A percentile compares a stretch with the other conserved stretches of the same genome.
Evolutionary conservation across 2,888 invertebrate genomes (phyloP).

Genomic region (Danaus chrysippus): DNA sequence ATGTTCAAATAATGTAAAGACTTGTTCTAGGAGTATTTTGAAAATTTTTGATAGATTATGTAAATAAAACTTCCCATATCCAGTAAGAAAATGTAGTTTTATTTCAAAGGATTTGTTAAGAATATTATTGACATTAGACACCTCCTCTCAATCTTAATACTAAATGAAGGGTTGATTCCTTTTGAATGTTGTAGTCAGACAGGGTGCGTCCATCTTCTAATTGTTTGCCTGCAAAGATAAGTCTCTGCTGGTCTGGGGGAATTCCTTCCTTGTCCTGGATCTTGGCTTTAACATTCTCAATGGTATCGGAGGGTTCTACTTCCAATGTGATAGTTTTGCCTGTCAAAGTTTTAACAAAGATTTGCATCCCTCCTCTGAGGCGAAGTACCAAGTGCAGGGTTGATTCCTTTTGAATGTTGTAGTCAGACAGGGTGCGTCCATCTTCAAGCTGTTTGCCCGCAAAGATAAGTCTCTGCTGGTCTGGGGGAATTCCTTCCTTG

Average conservation of each 20-base stretch:
- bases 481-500: constrained; percentile 57
- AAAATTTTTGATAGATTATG: too few species aligned
- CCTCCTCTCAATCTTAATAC: constrained; percentile 15
- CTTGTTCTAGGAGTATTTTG: too few species aligned
- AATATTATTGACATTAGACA: neutral
- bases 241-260: constrained; percentile 39
- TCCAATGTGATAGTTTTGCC: constrained; percentile 44
- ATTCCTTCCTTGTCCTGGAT: constrained; percentile 32
- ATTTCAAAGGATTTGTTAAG: neutral
- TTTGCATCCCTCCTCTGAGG: constrained; percentile 46
- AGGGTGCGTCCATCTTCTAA: constrained; percentile 12
- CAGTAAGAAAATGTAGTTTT: neutral
- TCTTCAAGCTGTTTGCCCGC: constrained; percentile 33
- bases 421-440: constrained; percentile 1
- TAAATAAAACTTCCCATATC: too few species aligned
- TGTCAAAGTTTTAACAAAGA: constrained; percentile 42
- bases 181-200: constrained; percentile 23
- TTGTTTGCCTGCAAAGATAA: constrained; percentile 41
- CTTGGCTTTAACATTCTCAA: constrained; percentile 25
- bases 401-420: constrained; percentile 34
- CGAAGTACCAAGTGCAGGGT: constrained; percentile 57
- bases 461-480: constrained; percentile 56
- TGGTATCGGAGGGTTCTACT: constrained; percentile 42
- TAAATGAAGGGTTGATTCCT: constrained; percentile 31
- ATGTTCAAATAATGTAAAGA: too few species aligned